Evolutionary conservation across 2,888 invertebrate genomes (phyloP), one percentile per base, ranked within the genome.

Genomic region (Trichacis sp.): DNA sequence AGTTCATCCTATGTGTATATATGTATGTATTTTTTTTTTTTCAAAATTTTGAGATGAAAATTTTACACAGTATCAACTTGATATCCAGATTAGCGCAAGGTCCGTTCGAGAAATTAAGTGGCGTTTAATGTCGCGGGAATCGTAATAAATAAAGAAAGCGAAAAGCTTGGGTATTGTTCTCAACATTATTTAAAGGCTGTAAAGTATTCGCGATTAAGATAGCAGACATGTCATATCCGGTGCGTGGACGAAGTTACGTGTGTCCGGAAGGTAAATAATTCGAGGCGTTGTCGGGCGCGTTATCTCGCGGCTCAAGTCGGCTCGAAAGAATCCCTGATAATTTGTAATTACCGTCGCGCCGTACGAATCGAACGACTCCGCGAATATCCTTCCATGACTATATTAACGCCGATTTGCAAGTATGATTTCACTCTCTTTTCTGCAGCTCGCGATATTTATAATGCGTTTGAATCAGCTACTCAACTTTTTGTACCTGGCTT

Each of bases 321-420:
- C 69, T 53, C 58, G 68, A 74, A 77, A 73, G 72, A 73, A 71
- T 72, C 36, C 58, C 73, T 72, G 79, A 78, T 80, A 80, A 77
- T 77, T 74, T 74, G 75, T 74, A 78, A 80, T 79, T 77, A 75
- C 73, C 72, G 70, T 73, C 72, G 73, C 73, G 73, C 68, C 64
- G 57, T 64, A 59, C 49, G 33, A 64, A 69, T 70, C 69, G 73
- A 72, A 71, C 75, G 72, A 61, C 70, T 77, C 59, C 72, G 69
- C 73, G 74, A 77, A 71, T 77, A 77, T 74, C 73, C 73, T 77
- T 79, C 76, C 79, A 77, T 76, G 76, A 24, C 46, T 46, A 46
- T 78, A 79, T 79, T 78, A 78, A 68, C 71, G 63, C 50, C 59
- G 72, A 80, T 80, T 80, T 78, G 79, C 80, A 80, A 80, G 79